phyloP scores from a whole-genome alignment of 92 coral and sea anemone species.

The Zoanthus sansibaricus region DNA sequence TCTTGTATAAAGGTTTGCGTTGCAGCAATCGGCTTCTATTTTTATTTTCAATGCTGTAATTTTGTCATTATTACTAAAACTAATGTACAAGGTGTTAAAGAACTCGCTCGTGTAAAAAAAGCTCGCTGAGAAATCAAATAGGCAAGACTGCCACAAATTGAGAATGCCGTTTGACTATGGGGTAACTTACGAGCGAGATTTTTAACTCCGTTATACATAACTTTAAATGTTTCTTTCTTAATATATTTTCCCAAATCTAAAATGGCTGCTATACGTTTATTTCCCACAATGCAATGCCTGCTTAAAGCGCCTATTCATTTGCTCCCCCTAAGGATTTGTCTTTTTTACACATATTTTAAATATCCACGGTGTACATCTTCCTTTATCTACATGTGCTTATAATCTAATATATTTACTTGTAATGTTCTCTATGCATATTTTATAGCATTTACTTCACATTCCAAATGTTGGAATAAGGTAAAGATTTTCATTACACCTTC shows the following conservation, averaged over 20 bases:
- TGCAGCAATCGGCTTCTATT: too few relatives aligned
- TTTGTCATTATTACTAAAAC: not conserved
- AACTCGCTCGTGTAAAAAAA: not conserved
- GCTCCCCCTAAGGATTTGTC: constrained; percentile 25
- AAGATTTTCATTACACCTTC: constrained; percentile 19
- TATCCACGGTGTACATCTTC: constrained; percentile 29
- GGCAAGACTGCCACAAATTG: not conserved
- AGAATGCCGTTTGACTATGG: not conserved
- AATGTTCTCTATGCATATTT: constrained; percentile 43
- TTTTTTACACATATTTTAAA: constrained; percentile 40
- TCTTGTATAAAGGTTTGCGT: not conserved
- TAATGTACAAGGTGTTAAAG: not conserved
- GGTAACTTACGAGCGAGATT: not conserved
- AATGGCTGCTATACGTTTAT: not conserved
- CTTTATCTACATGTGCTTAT: constrained; percentile 46
- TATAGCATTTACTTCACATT: constrained; percentile 49
- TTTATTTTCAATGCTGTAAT: not conserved
- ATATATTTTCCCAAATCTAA: constrained; percentile 37
- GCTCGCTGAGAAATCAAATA: not conserved
- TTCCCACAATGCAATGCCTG: constrained; percentile 30
- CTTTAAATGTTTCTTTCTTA: constrained; percentile 10
- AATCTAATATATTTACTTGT: constrained; percentile 48
- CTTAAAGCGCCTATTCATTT: not conserved
- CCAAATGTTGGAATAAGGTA: constrained; percentile 51
- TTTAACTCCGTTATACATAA: constrained; percentile 12